Conservation (phyloP, 2,797 vertebrate genomes). For the Tadarida brasiliensis region DNA sequence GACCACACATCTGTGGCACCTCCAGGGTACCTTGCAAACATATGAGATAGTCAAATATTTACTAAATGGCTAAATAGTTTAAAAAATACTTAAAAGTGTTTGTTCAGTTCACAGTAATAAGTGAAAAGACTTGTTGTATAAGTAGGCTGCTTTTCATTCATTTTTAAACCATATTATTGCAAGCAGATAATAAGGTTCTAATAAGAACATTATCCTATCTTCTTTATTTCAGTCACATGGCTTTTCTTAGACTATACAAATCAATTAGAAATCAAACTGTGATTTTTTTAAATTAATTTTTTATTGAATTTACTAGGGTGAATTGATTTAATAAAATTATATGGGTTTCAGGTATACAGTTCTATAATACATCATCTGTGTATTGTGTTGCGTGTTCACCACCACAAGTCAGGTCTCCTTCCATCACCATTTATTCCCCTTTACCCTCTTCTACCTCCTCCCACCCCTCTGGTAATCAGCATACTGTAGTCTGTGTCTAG, state of each 20-base stretch:
- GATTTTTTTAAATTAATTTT: background rate
- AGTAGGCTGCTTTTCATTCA: background rate
- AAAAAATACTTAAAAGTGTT: background rate
- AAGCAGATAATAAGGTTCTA: background rate
- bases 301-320: background rate
- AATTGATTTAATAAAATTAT: background rate
- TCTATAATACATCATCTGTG: background rate
- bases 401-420: background rate
- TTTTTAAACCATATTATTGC: background rate
- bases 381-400: too few relatives aligned
- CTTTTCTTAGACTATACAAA: background rate
- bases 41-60: conserved; percentile 6
- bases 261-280: background rate
- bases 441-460: background rate
- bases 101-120: background rate
- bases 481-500: background rate
- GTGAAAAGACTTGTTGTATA: background rate
- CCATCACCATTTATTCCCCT: background rate
- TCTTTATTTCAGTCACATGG: background rate
- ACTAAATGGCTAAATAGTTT: background rate
- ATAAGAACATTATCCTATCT: background rate
- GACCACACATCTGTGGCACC: background rate
- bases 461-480: background rate
- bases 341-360: background rate
- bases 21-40: background rate